Evolutionary conservation across 2,113 vertebrate species (phyloP), one percentile per base, ranked within the genome.

Genomic region (Vireo altiloquus): DNA sequence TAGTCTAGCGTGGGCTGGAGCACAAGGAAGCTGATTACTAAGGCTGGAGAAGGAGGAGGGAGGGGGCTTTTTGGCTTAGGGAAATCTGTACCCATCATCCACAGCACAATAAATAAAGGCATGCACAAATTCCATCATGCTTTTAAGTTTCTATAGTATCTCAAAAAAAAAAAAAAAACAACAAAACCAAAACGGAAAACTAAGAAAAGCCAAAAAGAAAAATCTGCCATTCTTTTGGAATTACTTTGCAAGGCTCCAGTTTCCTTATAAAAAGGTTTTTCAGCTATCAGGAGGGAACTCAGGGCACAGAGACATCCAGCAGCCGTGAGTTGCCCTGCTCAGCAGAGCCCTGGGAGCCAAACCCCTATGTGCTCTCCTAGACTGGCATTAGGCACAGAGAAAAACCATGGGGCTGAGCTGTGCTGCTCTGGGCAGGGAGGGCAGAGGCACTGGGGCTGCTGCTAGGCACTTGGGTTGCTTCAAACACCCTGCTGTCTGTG

Each of bases 11-110:
- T 94, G 85, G 96, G 95, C 85, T 95, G 90, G 39, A 96, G 76
- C 78, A 83, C 94, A 96, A 93, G 87, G 82, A 95, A 95, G 60
- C 92, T 92, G 78, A 95, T 96, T 96, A 85, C 92, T 96, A 95
- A 95, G 75, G 78, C 84, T 95, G 92, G 33, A 71, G 69, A 96
- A 95, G 96, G 94, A 92, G 94, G 93, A 95, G 93, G 90, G 92
- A 92, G 87, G 93, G 84, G 94, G 93, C 44, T 94, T 95, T 93
- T 85, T 96, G 95, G 94, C 93, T 96, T 96, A 88, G 82, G 92
- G 76, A 95, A 96, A 83, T 91, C 86, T 97, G 68, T 92, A 94
- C 93, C 92, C 87, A 88, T 93, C 95, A 94, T 66, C 87, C 89
- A 90, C 52, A 93, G 90, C 88, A 84, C 90, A 94, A 95, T 95